Evolutionary conservation across 2,888 invertebrate genomes (phyloP), one percentile per base, ranked within the genome.

Genomic region (Ctenicera cuprea): DNA sequence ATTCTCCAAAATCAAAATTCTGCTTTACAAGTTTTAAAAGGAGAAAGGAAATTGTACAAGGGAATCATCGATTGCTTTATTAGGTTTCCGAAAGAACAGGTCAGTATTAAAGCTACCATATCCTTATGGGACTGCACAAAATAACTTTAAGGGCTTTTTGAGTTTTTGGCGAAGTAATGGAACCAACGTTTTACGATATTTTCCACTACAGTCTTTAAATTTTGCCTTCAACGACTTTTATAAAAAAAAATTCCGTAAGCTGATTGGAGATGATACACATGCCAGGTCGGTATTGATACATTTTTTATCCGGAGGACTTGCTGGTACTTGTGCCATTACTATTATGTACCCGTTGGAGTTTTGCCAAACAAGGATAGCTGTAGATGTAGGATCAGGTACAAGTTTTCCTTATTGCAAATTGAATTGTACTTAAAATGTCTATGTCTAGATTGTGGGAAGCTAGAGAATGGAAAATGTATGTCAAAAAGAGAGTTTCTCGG

Each of bases 1-100:
- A 80, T 80, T 41, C 52, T 79, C 14, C 80, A 80, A 71, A 79
- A 78, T 69, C 80, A 80, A 62, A 71, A 75, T 26, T 80, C 78
- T 8, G 69, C 76, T 8, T 50, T 74, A 12, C 79, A 80, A 61
- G 73, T 80, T 22, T 22, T 79, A 14, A 75, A 64, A 20, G 77
- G 78, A 0, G 65, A 80, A 65, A 63, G 76, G 37, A 43, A 62
- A 63, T 64, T 57, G 26, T 80, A 80, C 48, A 65, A 14, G 3
- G 77, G 77, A 8, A 45, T 78, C 11, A 0, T 76, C 0, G 79
- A 80, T 37, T 69, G 78, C 14, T 52, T 77, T 3, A 30, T 22
- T 12, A 57, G 80, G 43, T 48, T 80, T 45, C 80, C 80, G 0
- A 74, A 64, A 52, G 80, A 80, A 43, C 80, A 80, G 72, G 79